Evolutionary conservation across 2,113 vertebrate genomes (phyloP).

Genomic region (Microtus oregoni): DNA sequence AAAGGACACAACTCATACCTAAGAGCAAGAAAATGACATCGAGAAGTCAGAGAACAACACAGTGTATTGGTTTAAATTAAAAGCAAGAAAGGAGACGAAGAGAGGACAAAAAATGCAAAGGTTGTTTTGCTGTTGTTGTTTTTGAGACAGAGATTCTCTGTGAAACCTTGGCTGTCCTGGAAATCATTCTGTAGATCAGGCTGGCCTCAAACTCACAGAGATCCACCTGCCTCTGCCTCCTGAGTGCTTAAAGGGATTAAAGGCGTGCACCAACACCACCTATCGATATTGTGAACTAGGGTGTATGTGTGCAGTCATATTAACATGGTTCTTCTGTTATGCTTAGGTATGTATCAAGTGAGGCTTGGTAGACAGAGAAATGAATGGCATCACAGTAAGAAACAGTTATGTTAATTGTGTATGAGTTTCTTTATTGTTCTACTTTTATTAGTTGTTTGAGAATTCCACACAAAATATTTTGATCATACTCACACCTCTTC

Average conservation of each 20-base stretch:
- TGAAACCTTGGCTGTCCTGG: too few species aligned
- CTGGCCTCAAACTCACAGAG: too few species aligned
- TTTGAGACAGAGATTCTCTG: too few species aligned
- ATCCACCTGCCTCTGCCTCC: too few species aligned
- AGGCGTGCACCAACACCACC: accelerated
- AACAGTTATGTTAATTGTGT: background rate
- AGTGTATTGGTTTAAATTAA: constrained; percentile 33
- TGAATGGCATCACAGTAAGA: background rate
- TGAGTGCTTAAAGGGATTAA: too few species aligned
- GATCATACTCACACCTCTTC: background rate
- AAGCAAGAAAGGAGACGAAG: background rate
- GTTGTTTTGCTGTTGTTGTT: too few species aligned
- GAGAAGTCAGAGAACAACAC: constrained; percentile 45
- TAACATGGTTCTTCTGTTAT: background rate
- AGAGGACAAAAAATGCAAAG: too few species aligned
- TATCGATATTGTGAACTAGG: background rate
- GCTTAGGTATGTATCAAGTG: background rate
- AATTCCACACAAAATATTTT: background rate
- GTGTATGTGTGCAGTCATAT: accelerated
- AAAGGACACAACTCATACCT: constrained; percentile 11
- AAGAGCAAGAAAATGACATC: background rate
- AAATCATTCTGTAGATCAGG: too few species aligned
- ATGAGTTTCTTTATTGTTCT: background rate
- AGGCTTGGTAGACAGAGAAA: too few species aligned
- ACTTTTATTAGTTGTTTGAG: background rate